These are phyloP conservation scores for Polypedilum vanderplanki DNA, from an alignment of 1,140 invertebrate genomes.

Conservation along the genomic window DNA sequence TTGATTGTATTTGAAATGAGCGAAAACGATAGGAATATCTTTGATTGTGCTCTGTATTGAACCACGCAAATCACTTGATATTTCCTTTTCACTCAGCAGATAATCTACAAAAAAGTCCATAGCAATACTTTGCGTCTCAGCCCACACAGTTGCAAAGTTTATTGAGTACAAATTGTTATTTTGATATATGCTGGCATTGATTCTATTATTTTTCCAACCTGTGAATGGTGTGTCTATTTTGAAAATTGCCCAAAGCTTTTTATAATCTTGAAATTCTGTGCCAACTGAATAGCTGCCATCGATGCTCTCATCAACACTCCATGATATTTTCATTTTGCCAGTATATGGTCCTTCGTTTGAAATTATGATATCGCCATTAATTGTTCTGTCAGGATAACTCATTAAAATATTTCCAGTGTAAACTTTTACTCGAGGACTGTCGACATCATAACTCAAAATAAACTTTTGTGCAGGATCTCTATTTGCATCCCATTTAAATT, in stretches of 20 bases:
- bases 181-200: slow-evolving; percentile 46
- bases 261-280: slow-evolving; percentile 39
- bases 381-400: slow-evolving; percentile 63
- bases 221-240: slow-evolving; percentile 62
- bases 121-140: slow-evolving; percentile 49
- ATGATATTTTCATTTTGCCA: slow-evolving; percentile 47
- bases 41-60: slow-evolving; percentile 52
- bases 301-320: slow-evolving; percentile 50
- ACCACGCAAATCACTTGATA: slow-evolving; percentile 47
- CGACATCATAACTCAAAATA: slow-evolving; percentile 39
- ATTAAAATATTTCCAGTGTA: slow-evolving; percentile 54
- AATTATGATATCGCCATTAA: slow-evolving; percentile 56
- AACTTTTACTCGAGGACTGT: slow-evolving; percentile 48
- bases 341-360: slow-evolving; percentile 43
- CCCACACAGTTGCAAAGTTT: slow-evolving; percentile 49
- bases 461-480: slow-evolving; percentile 66
- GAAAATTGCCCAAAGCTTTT: slow-evolving; percentile 44
- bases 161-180: slow-evolving; percentile 37
- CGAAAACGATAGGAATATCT: slow-evolving; percentile 49
- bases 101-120: slow-evolving; percentile 48
- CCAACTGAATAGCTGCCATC: slow-evolving; percentile 46
- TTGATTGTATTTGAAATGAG: slow-evolving; percentile 50
- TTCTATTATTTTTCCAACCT: slow-evolving; percentile 61
- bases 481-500: slow-evolving; percentile 75
- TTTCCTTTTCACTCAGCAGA: slow-evolving; percentile 38